Evolutionary conservation across 2,888 invertebrate genomes (phyloP).

Genomic region (Crocallis elinguaria): DNA sequence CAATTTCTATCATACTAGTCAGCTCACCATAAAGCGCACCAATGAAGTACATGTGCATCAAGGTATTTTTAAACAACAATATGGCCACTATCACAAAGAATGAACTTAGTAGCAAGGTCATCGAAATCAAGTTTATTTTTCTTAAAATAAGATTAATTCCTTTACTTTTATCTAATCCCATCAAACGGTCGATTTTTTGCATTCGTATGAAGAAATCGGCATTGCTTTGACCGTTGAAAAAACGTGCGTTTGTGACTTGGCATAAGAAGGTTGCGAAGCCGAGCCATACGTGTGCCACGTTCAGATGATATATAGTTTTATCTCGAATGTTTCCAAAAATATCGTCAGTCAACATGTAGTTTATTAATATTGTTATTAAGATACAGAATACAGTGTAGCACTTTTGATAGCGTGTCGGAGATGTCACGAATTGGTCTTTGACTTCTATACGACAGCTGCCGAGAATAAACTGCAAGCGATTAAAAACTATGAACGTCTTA

Average conservation of each 20-base stretch:
- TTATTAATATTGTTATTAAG: slow-evolving; percentile 29
- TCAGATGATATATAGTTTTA: slow-evolving; percentile 33
- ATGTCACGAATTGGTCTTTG: slow-evolving; percentile 53
- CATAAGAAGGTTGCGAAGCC: slow-evolving; percentile 41
- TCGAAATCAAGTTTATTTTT: slow-evolving; percentile 36
- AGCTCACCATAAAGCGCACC: slow-evolving; percentile 42
- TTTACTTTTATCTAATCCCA: slow-evolving; percentile 54
- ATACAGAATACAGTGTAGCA: slow-evolving; percentile 46
- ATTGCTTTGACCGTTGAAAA: slow-evolving; percentile 53
- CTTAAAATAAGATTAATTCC: slow-evolving; percentile 42
- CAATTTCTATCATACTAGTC: slow-evolving; percentile 52
- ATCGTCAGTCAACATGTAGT: slow-evolving; percentile 23
- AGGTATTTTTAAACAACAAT: slow-evolving; percentile 17
- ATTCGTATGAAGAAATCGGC: slow-evolving; percentile 54
- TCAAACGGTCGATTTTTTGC: slow-evolving; percentile 60
- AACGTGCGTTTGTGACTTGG: slow-evolving; percentile 53
- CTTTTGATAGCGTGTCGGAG: slow-evolving; percentile 57
- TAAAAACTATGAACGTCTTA: slow-evolving; percentile 46
- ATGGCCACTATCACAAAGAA: slow-evolving; percentile 27
- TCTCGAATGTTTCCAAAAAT: slow-evolving; percentile 30
- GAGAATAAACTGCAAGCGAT: slow-evolving; percentile 49
- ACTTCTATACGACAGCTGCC: slow-evolving; percentile 58
- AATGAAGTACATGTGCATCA: slow-evolving; percentile 27
- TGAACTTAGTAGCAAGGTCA: slow-evolving; percentile 32
- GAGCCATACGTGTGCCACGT: slow-evolving; percentile 30